Percentiles rank a stretch among this genome's conserved stretches.
These are phyloP conservation scores for Apogon hyalosoma DNA, from an alignment of 2,797 vertebrate species.

Conservation along the genomic window DNA sequence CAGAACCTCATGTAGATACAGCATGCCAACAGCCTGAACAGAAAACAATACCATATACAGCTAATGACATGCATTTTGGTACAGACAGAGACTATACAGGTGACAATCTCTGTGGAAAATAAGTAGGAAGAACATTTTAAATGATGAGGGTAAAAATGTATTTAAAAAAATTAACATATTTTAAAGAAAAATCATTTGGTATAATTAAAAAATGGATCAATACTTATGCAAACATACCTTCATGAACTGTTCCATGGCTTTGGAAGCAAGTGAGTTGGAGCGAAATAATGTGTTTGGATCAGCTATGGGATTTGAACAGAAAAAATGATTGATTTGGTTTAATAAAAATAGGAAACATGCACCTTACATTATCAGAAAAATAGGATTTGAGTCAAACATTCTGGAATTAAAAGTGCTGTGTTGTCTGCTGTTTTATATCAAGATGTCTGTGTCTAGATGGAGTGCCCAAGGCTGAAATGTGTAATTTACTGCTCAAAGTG, in stretches of 20 bases:
- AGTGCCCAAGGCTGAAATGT: too few relatives aligned
- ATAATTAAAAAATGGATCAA: slow-evolving; percentile 10
- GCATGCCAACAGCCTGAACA: slow-evolving; percentile 91
- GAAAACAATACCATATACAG: slow-evolving; percentile 48
- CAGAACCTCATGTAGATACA: slow-evolving; percentile 91
- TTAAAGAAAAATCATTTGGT: slow-evolving; percentile 6
- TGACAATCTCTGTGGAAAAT: not conserved
- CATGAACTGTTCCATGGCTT: slow-evolving; percentile 96
- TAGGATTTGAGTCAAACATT: not conserved
- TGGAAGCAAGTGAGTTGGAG: slow-evolving; percentile 93
- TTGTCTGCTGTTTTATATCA: not conserved
- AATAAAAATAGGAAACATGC: not conserved
- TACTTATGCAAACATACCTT: slow-evolving; percentile 83
- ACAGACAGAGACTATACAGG: not conserved
- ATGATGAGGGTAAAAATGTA: not conserved
- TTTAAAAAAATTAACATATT: not conserved
- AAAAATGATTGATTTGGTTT: not conserved
- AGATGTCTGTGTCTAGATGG: not conserved
- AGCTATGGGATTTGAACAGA: slow-evolving; percentile 74
- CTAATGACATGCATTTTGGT: not conserved
- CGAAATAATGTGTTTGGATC: slow-evolving; percentile 95
- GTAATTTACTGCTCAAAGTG: too few relatives aligned
- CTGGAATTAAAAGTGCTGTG: not conserved
- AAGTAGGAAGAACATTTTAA: not conserved
- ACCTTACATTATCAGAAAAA: not conserved